phyloP scores from a whole-genome alignment of 92 coral and sea anemone species.

The Phenganax marumi region DNA sequence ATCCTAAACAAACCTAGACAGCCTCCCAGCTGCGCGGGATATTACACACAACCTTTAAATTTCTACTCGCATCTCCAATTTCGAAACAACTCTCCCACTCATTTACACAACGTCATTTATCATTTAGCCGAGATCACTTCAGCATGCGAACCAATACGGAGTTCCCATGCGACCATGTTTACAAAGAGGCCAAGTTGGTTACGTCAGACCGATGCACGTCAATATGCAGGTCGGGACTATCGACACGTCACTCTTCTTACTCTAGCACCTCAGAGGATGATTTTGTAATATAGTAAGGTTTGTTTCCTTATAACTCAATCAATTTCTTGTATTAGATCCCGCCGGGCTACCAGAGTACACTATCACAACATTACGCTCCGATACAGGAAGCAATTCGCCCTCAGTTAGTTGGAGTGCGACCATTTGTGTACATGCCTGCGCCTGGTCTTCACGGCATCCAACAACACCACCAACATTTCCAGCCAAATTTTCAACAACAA shows the following conservation, averaged over 20 bases:
- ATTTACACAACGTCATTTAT: background rate
- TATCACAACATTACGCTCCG: slow-evolving; percentile 22
- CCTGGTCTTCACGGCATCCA: background rate
- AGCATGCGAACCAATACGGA: background rate
- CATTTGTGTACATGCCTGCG: slow-evolving; percentile 35
- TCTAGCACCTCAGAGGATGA: background rate
- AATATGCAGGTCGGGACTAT: slow-evolving; percentile 24
- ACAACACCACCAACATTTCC: slow-evolving; percentile 34
- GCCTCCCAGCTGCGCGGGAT: too few species aligned
- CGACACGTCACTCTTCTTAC: background rate
- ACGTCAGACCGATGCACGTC: slow-evolving; percentile 22
- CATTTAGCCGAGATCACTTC: slow-evolving; percentile 15
- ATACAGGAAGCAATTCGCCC: slow-evolving; percentile 38
- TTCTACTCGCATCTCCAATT: background rate
- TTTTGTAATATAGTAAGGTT: too few species aligned
- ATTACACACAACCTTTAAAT: too few species aligned
- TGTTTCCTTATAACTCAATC: background rate
- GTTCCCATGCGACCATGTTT: slow-evolving; percentile 16
- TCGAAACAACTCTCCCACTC: too few species aligned
- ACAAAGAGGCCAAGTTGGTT: slow-evolving; percentile 26
- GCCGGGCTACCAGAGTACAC: slow-evolving; percentile 30
- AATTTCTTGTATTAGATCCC: background rate
- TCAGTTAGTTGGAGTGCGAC: slow-evolving; percentile 35
- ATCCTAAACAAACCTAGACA: too few species aligned
- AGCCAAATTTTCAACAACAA: slow-evolving; percentile 15